phyloP scores from a whole-genome alignment of 2,888 invertebrate species.

The Epicampocera succincta region DNA sequence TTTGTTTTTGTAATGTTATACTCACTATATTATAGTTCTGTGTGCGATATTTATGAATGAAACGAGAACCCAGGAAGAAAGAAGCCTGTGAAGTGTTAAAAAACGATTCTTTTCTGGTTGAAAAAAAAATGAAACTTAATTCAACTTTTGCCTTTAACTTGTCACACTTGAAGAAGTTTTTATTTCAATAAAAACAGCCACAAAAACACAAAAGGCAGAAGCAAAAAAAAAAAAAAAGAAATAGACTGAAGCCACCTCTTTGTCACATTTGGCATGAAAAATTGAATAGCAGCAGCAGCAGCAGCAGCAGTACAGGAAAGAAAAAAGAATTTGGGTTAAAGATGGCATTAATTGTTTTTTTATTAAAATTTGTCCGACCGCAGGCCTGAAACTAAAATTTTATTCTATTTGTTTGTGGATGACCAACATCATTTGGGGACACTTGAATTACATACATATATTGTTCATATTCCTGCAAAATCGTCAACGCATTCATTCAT shows the following conservation, averaged over 20 bases:
- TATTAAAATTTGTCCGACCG: conserved; percentile 43
- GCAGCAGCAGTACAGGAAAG: not conserved
- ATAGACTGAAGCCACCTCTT: conserved; percentile 11
- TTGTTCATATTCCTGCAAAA: conserved; percentile 13
- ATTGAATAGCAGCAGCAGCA: not conserved
- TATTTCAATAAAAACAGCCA: conserved; percentile 31
- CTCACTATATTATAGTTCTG: not conserved
- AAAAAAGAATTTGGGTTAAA: conserved; percentile 3
- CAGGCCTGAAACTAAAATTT: conserved; percentile 4
- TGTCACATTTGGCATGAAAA: conserved; percentile 23
- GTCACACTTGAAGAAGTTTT: conserved; percentile 65
- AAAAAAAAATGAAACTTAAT: conserved; percentile 40
- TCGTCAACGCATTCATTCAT: not conserved
- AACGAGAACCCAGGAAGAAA: conserved; percentile 47
- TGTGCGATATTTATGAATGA: conserved; percentile 40
- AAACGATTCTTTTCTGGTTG: conserved; percentile 32
- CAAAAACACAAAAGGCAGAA: no score
- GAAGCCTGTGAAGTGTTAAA: conserved; percentile 65
- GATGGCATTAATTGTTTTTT: conserved; percentile 60
- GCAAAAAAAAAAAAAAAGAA: conserved; percentile 2
- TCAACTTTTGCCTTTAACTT: conserved; percentile 62
- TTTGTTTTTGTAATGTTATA: not conserved
- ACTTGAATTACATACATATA: conserved; percentile 32
- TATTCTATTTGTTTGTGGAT: not conserved
- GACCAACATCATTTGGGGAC: conserved; percentile 28